Conservation (phyloP, 2,797 vertebrate species). For the Melanotaenia trifasciata region DNA sequence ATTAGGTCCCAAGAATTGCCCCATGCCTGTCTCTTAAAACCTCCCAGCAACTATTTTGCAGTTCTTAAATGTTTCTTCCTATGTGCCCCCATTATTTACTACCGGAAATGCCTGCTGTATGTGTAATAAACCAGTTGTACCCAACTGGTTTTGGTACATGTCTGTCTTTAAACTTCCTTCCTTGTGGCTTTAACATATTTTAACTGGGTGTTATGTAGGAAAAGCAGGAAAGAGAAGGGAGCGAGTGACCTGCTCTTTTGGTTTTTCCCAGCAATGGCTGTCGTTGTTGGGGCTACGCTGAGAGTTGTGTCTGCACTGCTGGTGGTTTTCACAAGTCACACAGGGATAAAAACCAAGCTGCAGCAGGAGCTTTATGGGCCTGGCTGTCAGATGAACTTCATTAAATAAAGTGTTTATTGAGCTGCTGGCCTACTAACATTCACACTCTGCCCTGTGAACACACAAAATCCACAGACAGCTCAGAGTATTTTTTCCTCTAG, state of each 20-base stretch:
- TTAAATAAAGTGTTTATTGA: constrained; percentile 64
- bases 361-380: constrained; percentile 34
- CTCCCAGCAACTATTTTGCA: background rate
- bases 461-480: background rate
- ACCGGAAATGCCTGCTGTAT: background rate
- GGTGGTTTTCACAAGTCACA: constrained; percentile 32
- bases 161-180: background rate
- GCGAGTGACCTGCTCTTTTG: constrained; percentile 37
- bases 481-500: background rate
- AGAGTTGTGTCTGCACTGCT: constrained; percentile 18
- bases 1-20: too few species aligned
- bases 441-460: constrained; percentile 22
- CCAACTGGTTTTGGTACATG: background rate
- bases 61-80: background rate
- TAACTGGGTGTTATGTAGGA: background rate
- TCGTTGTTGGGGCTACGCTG: constrained; percentile 33
- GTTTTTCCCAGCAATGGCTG: constrained; percentile 28
- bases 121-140: background rate
- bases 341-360: constrained; percentile 13
- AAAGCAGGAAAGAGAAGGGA: background rate
- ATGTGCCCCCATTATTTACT: background rate
- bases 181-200: background rate
- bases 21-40: background rate
- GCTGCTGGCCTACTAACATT: constrained; percentile 27
- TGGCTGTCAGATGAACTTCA: constrained; percentile 56